Conservation (phyloP, 2,797 vertebrate species). For the Chaenodraco wilsoni region DNA sequence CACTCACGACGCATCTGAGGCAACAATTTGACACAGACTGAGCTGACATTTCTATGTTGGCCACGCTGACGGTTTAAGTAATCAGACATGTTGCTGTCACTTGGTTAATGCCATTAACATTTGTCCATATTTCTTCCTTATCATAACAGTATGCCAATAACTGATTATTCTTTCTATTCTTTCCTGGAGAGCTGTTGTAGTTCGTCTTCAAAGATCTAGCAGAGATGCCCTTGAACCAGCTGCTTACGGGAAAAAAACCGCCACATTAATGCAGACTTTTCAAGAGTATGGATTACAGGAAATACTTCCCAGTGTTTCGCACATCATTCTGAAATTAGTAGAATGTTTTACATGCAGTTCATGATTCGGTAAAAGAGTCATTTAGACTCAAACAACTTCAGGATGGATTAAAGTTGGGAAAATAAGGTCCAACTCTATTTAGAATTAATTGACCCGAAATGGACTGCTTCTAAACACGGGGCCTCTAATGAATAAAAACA, state of each 20-base stretch:
- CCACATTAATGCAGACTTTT: conserved; percentile 27
- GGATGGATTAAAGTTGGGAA: conserved; percentile 26
- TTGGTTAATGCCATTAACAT: conserved; percentile 38
- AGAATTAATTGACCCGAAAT: conserved; percentile 48
- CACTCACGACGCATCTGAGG: conserved; percentile 37
- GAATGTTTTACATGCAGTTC: conserved; percentile 19
- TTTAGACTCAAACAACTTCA: conserved; percentile 44
- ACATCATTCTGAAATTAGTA: conserved; percentile 32
- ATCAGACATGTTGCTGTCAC: conserved; percentile 52
- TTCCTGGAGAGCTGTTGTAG: conserved; percentile 33
- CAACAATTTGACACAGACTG: conserved; percentile 55
- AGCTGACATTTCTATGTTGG: conserved; percentile 66
- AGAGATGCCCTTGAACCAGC: conserved; percentile 56
- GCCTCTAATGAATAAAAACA: conserved; percentile 61
- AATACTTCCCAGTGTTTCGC: background rate
- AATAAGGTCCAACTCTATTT: conserved; percentile 38
- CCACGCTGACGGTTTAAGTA: conserved; percentile 43
- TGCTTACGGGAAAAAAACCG: background rate
- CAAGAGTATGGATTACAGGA: conserved; percentile 31
- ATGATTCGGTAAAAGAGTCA: conserved; percentile 4
- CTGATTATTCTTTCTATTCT: conserved; percentile 39
- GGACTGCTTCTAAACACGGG: conserved; percentile 24
- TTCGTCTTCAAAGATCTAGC: conserved; percentile 47
- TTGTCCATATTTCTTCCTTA: conserved; percentile 39
- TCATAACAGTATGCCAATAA: conserved; percentile 17